Base-by-base conservation (phyloP, 2,797 vertebrate genomes). In the Ispidina picta region DNA sequence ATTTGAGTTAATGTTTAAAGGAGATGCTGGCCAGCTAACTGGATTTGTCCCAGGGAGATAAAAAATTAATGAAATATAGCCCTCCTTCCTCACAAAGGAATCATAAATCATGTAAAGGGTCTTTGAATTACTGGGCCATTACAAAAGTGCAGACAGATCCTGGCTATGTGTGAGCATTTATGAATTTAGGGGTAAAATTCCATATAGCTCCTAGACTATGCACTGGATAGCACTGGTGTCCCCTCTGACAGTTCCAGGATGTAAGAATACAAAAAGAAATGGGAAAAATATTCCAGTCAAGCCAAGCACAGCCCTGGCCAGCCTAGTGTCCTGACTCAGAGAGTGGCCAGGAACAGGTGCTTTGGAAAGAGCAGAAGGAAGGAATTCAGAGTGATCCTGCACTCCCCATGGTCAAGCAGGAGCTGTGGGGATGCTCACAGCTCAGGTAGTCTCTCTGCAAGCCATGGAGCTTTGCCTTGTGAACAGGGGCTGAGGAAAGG, bases 1-100 rank as follows among this genome's bases (percentile, higher is more conserved):
- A 80, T 84, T 94, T 92, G 86, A 84, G 86, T 74, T 88, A 79
- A 73, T 88, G 84, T 94, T 74, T 85, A 80, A 82, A 82, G 25
- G 25, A 83, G 48, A 52, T 66, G 64, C 68, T 72, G 63, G 69
- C 39, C 59, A 85, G 75, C 59, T 75, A 88, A 56, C 75, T 90
- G 62, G 55, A 77, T 81, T 76, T 88, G 74, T 69, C 58, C 80
- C 8, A 21, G 11, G 5, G 19, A 35, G 13, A 41, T 31, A 71
- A 80, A 39, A 51, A 74, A 70, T 21, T 26, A 21, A 28, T 31
- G 71, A 66, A 26, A 15, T 6, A 28, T 26, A 79, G 21, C 19
- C 9, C 11, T 71, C 28, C 54, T 84, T 91, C 46, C 58, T 84
- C 86, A 77, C 58, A 84, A 76, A 86, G 8, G 7, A 82, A 58